Percentiles rank a stretch among this genome's conserved stretches.
Evolutionary conservation across 2,113 vertebrate species (phyloP).

Genomic region (Pluvialis apricaria): DNA sequence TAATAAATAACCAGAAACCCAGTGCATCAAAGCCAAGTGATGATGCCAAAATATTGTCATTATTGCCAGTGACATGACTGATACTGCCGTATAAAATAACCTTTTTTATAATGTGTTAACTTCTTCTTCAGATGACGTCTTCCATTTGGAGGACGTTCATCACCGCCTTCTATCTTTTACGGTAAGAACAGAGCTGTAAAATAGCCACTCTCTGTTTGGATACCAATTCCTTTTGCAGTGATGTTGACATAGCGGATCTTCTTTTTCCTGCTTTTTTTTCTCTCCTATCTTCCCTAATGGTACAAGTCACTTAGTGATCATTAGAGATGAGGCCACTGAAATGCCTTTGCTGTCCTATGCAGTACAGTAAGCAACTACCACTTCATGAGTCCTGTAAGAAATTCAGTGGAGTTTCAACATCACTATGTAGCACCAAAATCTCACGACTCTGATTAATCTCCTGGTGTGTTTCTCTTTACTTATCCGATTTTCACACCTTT

Average conservation of each 20-base stretch:
- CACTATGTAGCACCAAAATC: not conserved
- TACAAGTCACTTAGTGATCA: not conserved
- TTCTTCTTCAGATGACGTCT: not conserved
- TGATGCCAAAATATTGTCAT: not conserved
- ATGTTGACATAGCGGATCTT: not conserved
- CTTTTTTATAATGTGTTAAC: conserved; percentile 27
- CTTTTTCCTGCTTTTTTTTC: not conserved
- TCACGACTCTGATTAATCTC: not conserved
- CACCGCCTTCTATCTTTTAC: not conserved
- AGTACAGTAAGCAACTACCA: not conserved
- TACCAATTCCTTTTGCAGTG: not conserved
- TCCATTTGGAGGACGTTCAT: not conserved
- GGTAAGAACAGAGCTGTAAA: not conserved
- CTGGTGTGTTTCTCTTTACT: not conserved
- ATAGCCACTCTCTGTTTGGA: not conserved
- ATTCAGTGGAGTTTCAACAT: not conserved
- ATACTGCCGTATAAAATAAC: not conserved
- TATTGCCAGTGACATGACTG: conserved; percentile 9
- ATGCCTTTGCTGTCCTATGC: not conserved
- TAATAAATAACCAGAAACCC: conserved; percentile 27
- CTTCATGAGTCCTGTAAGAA: not conserved
- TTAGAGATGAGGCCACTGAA: not conserved
- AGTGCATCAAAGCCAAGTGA: not conserved
- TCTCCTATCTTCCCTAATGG: not conserved
- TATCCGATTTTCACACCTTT: not conserved